These are phyloP conservation scores for Ia io DNA, from an alignment of 2,113 vertebrate species.

Conservation along the genomic window DNA sequence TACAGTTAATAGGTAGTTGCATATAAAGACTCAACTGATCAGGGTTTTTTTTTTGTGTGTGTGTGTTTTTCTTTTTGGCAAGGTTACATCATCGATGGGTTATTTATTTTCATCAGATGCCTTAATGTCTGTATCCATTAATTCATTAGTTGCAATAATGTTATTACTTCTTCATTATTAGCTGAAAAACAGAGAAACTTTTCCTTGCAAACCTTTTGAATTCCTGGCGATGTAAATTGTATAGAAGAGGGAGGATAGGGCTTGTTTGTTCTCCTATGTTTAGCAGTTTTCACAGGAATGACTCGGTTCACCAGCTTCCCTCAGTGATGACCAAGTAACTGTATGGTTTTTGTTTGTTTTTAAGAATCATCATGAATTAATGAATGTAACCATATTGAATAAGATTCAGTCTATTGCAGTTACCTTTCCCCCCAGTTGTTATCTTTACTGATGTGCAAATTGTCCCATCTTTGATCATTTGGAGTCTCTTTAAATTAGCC, in stretches of 20 bases:
- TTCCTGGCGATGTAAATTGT: not conserved
- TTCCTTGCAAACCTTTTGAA: not conserved
- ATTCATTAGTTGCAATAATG: not conserved
- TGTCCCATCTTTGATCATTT: not conserved
- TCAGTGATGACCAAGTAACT: not conserved
- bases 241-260: not conserved
- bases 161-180: not conserved
- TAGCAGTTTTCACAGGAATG: not conserved
- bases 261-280: not conserved
- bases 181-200: not conserved
- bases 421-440: not conserved
- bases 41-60: not conserved
- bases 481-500: not conserved
- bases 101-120: not conserved
- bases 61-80: not conserved
- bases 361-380: not conserved
- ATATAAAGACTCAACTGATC: not conserved
- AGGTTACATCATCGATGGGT: not conserved
- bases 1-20: not conserved
- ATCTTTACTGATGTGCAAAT: not conserved
- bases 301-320: not conserved
- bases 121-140: not conserved
- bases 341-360: not conserved
- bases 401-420: too few relatives aligned
- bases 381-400: not conserved